A percentile compares a stretch with the other conserved stretches of the same genome.
These are phyloP conservation scores for Turritopsis rubra DNA, from an alignment of 30 jellyfish, hydroid and myxozoan species.

Conservation along the genomic window DNA sequence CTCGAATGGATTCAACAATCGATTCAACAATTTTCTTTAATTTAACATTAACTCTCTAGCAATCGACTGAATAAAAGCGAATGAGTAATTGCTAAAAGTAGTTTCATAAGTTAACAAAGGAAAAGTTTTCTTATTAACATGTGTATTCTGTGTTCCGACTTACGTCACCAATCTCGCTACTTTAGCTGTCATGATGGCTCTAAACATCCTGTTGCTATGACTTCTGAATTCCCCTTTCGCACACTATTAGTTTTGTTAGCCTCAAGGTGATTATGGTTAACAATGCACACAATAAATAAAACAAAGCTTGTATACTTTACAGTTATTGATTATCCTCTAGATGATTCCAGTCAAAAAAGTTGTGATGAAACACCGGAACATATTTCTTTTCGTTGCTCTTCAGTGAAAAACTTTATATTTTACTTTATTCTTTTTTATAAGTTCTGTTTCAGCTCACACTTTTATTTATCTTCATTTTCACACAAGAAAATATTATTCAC, in stretches of 20 bases:
- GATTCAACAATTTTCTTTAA: no score
- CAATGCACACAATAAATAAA: not conserved
- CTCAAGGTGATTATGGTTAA: not conserved
- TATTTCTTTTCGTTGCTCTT: not conserved
- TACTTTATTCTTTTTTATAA: no score
- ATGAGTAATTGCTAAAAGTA: no score
- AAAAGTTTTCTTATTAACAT: no score
- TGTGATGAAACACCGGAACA: not conserved
- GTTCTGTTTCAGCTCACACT: no score
- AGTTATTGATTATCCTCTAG: not conserved
- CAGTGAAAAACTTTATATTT: no score
- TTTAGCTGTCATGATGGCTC: not conserved
- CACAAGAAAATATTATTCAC: no score
- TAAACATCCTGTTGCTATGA: not conserved
- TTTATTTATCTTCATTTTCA: no score
- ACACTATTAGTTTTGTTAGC: not conserved
- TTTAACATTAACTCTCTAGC: no score
- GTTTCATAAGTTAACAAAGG: no score
- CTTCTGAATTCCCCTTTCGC: not conserved
- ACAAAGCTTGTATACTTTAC: not conserved
- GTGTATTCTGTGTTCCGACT: not conserved
- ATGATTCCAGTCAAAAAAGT: not conserved
- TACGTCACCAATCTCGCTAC: not conserved
- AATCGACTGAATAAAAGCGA: no score
- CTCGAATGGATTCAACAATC: no score